Base-by-base conservation (phyloP, 2,113 vertebrate species). In the Vidua macroura region DNA sequence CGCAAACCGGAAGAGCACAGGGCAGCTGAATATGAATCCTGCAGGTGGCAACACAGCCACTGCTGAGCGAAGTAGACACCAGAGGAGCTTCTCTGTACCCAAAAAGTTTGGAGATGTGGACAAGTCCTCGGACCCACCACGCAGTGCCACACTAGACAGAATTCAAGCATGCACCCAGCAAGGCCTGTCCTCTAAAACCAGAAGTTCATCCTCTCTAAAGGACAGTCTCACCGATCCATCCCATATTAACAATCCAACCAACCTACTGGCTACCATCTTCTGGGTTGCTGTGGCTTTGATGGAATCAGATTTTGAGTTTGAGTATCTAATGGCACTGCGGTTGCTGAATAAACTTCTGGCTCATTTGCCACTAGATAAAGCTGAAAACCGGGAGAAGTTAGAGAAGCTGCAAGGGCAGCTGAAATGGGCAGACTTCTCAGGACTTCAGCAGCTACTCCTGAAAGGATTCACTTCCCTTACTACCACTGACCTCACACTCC, bases 251-350 rank as follows among this genome's bases (percentile, higher is more conserved):
- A 99, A 99, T 83, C 99, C 99, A 6, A 98, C 98, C 59, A 98
- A 99, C 56, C 98, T 99, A 27, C 96, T 99, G 95, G 99, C 99
- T 87, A 99, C 99, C 37, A 98, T 99, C 88, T 99, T 99, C 96
- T 99, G 99, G 99, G 99, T 99, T 85, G 98, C 99, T 0, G 98
- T 99, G 63, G 99, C 99, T 39, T 98, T 99, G 93, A 99, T 99
- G 99, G 99, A 99, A 96, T 99, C 99, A 1, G 99, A 99, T 97
- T 99, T 99, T 97, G 99, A 99, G 96, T 99, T 99, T 96, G 99
- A 99, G 88, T 99, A 99, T 87, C 98, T 99, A 49, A 99, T 99
- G 99, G 99, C 99, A 9, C 96, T 99, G 69, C 97, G 99, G 48
- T 97, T 99, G 22, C 97, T 99, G 89, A 99, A 98, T 95, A 99